phyloP scores from a whole-genome alignment of 2,888 invertebrate species.

The Hirtodrosophila duncani region DNA sequence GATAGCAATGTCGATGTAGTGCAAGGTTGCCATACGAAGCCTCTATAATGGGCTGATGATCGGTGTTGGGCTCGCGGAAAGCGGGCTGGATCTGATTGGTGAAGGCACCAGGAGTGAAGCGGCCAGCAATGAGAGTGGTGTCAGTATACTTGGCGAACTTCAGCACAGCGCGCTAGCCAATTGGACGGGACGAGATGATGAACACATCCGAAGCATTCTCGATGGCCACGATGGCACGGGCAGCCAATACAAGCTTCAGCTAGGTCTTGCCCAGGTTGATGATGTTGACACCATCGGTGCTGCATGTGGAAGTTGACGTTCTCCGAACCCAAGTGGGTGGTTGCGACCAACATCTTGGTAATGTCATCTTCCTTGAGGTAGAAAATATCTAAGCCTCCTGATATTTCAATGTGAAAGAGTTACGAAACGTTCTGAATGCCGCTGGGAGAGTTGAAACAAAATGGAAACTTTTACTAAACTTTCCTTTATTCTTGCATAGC shows the following conservation, averaged over 20 bases:
- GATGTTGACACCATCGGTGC: conserved; percentile 93
- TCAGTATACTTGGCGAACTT: conserved; percentile 99
- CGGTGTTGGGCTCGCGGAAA: conserved; percentile 97
- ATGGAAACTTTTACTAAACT: conserved; percentile 77
- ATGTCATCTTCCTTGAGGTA: conserved; percentile 98
- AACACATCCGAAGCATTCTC: conserved; percentile 97
- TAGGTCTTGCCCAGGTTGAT: conserved; percentile 98
- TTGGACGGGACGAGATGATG: conserved; percentile 96
- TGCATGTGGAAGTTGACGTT: conserved; percentile 99
- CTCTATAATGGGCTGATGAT: conserved; percentile 98
- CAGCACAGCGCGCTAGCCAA: conserved; percentile 97
- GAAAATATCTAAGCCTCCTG: conserved; percentile 95
- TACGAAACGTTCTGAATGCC: conserved; percentile 84
- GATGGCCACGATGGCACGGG: conserved; percentile 98
- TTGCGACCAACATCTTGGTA: conserved; percentile 97
- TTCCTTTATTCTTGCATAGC: too few species aligned
- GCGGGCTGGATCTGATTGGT: conserved; percentile 98
- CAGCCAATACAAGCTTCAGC: conserved; percentile 98
- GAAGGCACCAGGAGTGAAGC: conserved; percentile 99
- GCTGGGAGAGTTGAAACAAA: conserved; percentile 84
- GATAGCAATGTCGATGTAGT: conserved; percentile 98
- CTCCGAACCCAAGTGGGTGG: conserved; percentile 95
- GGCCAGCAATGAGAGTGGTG: conserved; percentile 98
- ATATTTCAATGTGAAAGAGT: conserved; percentile 91
- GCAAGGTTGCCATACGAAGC: conserved; percentile 97